phyloP scores from a whole-genome alignment of 2,113 vertebrate species.

The Psilopogon haemacephalus region DNA sequence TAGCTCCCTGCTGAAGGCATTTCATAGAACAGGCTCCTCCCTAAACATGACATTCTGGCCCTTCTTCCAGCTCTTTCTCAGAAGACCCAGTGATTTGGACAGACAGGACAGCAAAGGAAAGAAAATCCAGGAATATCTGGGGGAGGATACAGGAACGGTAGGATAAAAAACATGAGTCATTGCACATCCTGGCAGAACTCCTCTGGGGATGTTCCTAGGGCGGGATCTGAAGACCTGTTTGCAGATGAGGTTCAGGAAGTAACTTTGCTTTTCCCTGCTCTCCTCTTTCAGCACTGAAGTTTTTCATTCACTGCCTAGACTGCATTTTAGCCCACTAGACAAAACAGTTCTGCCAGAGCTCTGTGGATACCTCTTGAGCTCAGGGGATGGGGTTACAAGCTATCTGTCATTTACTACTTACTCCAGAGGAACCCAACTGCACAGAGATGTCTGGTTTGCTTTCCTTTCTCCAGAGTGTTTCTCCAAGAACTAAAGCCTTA shows the following conservation, averaged over 20 bases:
- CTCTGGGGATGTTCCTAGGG: background rate
- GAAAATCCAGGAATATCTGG: background rate
- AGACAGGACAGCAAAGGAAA: background rate
- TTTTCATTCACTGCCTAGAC: background rate
- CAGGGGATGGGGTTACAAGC: background rate
- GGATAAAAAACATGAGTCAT: background rate
- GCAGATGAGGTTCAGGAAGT: background rate
- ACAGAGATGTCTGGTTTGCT: background rate
- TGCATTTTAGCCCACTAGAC: background rate
- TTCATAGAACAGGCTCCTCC: background rate
- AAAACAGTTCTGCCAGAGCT: background rate
- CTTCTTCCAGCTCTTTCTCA: background rate
- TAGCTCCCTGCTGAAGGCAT: background rate
- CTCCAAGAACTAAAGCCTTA: background rate
- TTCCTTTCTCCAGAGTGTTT: slow-evolving; percentile 13
- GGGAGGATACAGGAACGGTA: background rate
- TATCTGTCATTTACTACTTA: background rate
- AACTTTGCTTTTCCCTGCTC: background rate
- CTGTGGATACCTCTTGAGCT: background rate
- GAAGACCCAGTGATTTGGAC: background rate
- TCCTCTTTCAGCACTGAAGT: background rate
- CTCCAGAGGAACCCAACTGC: background rate
- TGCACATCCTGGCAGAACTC: background rate
- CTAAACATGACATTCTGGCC: background rate
- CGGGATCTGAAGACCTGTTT: background rate